Evolutionary conservation across 2,797 vertebrate species (phyloP).

Genomic region (Neoniphon sammara): DNA sequence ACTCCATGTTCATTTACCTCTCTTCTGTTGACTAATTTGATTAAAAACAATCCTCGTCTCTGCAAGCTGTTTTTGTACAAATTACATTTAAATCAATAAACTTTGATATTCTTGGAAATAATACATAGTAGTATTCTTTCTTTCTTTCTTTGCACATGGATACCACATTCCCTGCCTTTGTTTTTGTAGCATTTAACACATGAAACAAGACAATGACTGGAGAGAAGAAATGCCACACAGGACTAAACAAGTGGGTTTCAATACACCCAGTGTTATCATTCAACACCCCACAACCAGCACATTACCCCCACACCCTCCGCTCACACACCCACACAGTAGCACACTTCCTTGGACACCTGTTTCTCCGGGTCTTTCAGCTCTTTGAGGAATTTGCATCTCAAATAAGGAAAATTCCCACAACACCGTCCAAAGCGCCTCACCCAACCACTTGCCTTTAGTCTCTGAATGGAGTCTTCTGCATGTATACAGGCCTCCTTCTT

Average conservation of each 20-base stretch:
- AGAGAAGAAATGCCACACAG: constrained; percentile 31
- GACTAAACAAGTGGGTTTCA: constrained; percentile 50
- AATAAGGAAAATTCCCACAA: constrained; percentile 78
- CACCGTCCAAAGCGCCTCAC: constrained; percentile 47
- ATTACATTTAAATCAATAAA: constrained; percentile 64
- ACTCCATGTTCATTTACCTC: constrained; percentile 7
- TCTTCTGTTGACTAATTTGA: constrained; percentile 24
- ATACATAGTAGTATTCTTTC: not conserved
- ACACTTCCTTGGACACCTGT: constrained; percentile 85
- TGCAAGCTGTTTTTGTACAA: constrained; percentile 49
- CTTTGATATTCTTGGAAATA: constrained; percentile 5
- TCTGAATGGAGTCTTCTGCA: constrained; percentile 64
- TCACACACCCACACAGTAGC: constrained; percentile 51
- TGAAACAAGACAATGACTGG: constrained; percentile 18
- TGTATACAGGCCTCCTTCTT: constrained; percentile 54
- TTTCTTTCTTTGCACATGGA: not conserved
- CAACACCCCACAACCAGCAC: constrained; percentile 50
- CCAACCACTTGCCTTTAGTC: constrained; percentile 56
- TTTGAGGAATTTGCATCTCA: constrained; percentile 83
- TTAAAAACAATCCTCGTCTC: constrained; percentile 24
- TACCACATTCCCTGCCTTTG: not conserved
- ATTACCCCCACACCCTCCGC: constrained; percentile 6
- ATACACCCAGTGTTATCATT: constrained; percentile 76
- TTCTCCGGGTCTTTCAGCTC: constrained; percentile 81
- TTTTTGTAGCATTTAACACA: constrained; percentile 14